These are phyloP conservation scores for Thomomys bottae DNA, from an alignment of 2,113 vertebrate species.

Conservation along the genomic window DNA sequence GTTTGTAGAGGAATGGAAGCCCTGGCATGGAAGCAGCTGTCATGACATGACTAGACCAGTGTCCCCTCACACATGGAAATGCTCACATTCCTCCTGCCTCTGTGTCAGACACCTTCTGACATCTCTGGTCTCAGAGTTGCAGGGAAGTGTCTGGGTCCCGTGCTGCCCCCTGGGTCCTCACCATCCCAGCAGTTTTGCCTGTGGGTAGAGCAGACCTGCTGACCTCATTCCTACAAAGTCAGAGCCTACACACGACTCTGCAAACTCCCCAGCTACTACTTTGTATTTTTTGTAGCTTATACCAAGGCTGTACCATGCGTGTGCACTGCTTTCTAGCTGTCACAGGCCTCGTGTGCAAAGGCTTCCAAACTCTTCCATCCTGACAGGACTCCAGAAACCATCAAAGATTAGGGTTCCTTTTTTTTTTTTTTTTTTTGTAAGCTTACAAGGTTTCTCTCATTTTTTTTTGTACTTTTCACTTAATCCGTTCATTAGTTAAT, in stretches of 20 bases:
- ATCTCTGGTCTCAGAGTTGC: not conserved
- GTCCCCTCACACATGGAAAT: not conserved
- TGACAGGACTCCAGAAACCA: not conserved
- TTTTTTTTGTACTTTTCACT: too few relatives aligned
- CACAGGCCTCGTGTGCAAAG: not conserved
- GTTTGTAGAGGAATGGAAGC: not conserved
- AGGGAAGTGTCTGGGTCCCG: rapidly evolving
- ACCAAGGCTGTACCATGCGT: too few relatives aligned
- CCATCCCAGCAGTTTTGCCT: not conserved
- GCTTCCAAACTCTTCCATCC: not conserved
- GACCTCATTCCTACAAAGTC: not conserved
- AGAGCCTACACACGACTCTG: not conserved
- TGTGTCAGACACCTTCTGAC: rapidly evolving
- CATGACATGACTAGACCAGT: not conserved
- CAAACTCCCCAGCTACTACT: rapidly evolving
- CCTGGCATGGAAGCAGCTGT: not conserved
- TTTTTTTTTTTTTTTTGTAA: not conserved
- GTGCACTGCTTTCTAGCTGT: not conserved
- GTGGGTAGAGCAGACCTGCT: not conserved
- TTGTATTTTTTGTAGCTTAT: not conserved
- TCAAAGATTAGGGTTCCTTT: not conserved
- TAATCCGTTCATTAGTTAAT: too few relatives aligned
- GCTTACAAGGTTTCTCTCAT: not conserved
- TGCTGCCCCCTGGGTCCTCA: not conserved
- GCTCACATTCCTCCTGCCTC: not conserved